Conservation (phyloP, 1,140 invertebrate genomes). For the Drosophila arizonae region DNA sequence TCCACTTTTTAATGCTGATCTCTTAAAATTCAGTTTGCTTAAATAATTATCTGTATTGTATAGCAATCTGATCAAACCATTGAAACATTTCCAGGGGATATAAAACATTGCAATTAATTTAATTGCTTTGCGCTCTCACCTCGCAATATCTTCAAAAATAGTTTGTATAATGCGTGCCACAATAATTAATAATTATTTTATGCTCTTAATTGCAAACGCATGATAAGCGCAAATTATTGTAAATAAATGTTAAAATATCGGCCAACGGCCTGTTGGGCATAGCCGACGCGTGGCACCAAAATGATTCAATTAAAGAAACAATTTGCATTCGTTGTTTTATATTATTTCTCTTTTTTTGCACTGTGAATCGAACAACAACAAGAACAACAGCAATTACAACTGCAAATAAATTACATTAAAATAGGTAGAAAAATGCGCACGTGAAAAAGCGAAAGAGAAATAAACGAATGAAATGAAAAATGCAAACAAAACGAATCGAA, state of each 20-base stretch:
- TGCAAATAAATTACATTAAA: conserved; percentile 78
- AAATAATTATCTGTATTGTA: too few relatives aligned
- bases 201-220: conserved; percentile 59
- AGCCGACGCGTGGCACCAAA: conserved; percentile 40
- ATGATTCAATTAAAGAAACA: conserved; percentile 80
- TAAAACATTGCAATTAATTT: conserved; percentile 3
- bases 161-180: conserved; percentile 22
- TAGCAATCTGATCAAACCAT: too few relatives aligned
- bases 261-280: conserved; percentile 23
- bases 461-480: conserved; percentile 45
- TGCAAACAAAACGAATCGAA: conserved; percentile 52
- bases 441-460: conserved; percentile 1
- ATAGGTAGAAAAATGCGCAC: conserved; percentile 49
- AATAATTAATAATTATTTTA: conserved; percentile 46
- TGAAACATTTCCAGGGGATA: neutral
- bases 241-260: conserved; percentile 64
- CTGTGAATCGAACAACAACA: conserved; percentile 4
- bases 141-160: conserved; percentile 27
- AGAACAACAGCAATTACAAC: conserved; percentile 64
- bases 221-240: conserved; percentile 74
- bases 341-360: conserved; percentile 38
- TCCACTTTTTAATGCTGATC: too few relatives aligned
- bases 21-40: too few relatives aligned
- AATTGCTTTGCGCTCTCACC: conserved; percentile 2
- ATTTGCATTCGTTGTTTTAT: conserved; percentile 58